These are phyloP conservation scores for Pollachius pollachius DNA, from an alignment of 2,113 vertebrate genomes.

Conservation along the genomic window DNA sequence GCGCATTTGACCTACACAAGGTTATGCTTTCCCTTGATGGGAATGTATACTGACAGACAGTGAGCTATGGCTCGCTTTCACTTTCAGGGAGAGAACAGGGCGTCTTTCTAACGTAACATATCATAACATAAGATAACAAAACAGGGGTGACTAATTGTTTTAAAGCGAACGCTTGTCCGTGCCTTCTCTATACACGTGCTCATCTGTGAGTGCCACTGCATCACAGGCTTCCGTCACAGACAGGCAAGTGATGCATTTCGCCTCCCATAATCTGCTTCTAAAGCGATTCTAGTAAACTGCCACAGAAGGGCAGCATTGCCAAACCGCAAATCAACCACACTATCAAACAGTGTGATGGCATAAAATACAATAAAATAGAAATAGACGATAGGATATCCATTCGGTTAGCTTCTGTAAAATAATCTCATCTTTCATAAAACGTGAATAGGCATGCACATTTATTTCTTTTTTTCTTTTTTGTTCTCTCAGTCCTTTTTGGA, in stretches of 20 bases:
- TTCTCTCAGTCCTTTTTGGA: neutral
- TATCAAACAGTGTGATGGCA: constrained; percentile 28
- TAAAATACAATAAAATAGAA: neutral
- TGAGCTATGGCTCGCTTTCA: constrained; percentile 41
- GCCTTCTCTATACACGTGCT: too few relatives aligned
- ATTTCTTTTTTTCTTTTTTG: neutral
- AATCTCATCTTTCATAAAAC: too few relatives aligned
- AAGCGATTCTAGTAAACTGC: constrained; percentile 62
- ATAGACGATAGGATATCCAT: neutral
- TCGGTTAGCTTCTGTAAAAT: too few relatives aligned
- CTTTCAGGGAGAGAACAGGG: neutral
- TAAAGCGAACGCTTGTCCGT: too few relatives aligned
- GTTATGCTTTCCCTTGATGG: constrained; percentile 25
- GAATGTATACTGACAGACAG: constrained; percentile 28
- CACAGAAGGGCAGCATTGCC: constrained; percentile 75
- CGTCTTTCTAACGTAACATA: too few relatives aligned
- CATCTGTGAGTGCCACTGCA: neutral
- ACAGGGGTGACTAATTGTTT: too few relatives aligned
- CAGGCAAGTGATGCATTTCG: too few relatives aligned
- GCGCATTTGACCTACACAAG: constrained; percentile 52
- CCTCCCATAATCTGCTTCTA: neutral
- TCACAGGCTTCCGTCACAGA: neutral
- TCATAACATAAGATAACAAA: too few relatives aligned
- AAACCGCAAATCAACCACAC: constrained; percentile 65
- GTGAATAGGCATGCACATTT: too few relatives aligned